These are phyloP conservation scores for Globicephala melas DNA, from an alignment of 2,113 vertebrate genomes.

Conservation along the genomic window DNA sequence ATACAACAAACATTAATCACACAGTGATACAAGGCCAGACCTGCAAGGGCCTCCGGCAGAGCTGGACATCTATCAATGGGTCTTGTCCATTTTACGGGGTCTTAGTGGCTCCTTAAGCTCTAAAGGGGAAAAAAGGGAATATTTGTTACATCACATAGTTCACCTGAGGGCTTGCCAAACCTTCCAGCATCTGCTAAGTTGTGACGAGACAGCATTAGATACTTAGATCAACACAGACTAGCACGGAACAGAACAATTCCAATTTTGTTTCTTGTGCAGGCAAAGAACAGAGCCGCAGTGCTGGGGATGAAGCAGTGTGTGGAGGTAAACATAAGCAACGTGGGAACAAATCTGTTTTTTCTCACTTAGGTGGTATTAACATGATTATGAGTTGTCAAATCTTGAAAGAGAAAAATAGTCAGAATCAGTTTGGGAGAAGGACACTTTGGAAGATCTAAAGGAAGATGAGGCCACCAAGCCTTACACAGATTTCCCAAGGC, in stretches of 20 bases:
- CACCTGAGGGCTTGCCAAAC: background rate
- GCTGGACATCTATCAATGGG: conserved; percentile 26
- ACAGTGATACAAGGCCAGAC: conserved; percentile 12
- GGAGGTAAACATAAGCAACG: background rate
- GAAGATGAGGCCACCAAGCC: background rate
- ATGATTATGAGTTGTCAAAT: background rate
- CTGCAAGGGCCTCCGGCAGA: conserved; percentile 46
- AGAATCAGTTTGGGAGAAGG: background rate
- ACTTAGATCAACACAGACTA: background rate
- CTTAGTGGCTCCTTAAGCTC: background rate
- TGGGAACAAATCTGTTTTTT: background rate
- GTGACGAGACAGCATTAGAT: background rate
- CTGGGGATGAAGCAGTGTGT: background rate
- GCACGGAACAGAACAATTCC: background rate
- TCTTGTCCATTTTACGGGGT: background rate
- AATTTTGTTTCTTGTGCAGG: background rate
- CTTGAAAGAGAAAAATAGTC: conserved; percentile 11
- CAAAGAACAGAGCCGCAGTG: background rate
- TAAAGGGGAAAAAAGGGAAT: background rate
- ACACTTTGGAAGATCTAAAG: background rate
- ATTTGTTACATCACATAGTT: background rate
- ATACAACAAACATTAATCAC: conserved; percentile 71
- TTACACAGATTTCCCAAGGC: background rate
- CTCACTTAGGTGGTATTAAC: background rate
- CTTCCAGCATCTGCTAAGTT: background rate